Evolutionary conservation across 1,140 invertebrate genomes (phyloP), one percentile per base, ranked within the genome.

Genomic region (Cotesia chilonis): DNA sequence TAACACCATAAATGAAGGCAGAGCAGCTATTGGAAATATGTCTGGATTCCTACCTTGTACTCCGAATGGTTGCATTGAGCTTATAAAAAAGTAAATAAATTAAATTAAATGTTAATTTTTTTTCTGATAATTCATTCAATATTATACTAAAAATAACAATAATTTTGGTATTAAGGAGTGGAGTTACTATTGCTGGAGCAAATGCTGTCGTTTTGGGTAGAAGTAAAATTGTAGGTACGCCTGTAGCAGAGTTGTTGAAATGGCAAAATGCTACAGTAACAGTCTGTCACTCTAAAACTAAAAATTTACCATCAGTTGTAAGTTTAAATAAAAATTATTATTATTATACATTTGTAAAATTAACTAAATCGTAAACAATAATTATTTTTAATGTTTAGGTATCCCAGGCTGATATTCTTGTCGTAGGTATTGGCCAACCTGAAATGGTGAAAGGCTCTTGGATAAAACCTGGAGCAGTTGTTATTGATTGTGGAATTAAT

Each of bases 401-500:
- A 3, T 84, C 83, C 1, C 75, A 89, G 77, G 98, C 97, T 17
- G 98, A 99, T 85, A 98, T 99, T 81, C 84, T 99, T 61, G 96
- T 99, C 5, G 98, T 98, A 4, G 98, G 92, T 2, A 97, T 99
- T 78, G 98, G 98, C 0, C 90, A 92, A 80, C 88, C 97, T 5
- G 91, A 97, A 85, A 90, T 99, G 87, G 97, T 99, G 0, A 96
- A 96, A 85, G 95, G 93, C 0, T 93, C 93, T 64, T 99, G 98
- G 98, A 93, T 99, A 57, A 99, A 99, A 88, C 95, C 96, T 0
- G 97, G 98, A 17, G 97, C 98, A 60, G 93, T 99, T 37, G 98
- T 99, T n/a, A 99, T 99, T 77, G 98, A 99, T 85, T 99, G 98
- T 89, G 98, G 98, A 54, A 99, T 99, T 68, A 99, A 98, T 87